Base-by-base conservation (phyloP, 2,797 vertebrate genomes). In the Eulemur rubriventer region DNA sequence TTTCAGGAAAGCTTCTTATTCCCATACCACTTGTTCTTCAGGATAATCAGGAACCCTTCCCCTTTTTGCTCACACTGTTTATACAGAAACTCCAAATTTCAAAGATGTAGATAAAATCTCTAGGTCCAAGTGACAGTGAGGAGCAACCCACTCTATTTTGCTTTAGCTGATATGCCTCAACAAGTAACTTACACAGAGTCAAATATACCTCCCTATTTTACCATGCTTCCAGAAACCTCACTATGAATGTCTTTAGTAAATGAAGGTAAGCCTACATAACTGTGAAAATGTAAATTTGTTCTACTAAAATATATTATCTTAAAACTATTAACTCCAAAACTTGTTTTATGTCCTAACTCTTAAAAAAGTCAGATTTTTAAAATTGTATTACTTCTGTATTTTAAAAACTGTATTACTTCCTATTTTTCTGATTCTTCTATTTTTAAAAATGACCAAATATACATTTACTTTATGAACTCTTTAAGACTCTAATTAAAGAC, bases 271-370 rank as follows among this genome's bases (percentile, higher is more conserved):
- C 4, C 50, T 86, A 75, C 48, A 61, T 55, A 82, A 86, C 63
- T 80, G 33, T 63, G 69, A 95, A 93, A 89, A 94, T 81, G 24
- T 69, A 81, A 65, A 80, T 55, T 52, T 91, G 43, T 86, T 78
- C 57, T 93, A 67, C 46, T 48, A 86, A 93, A 85, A 92, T 9
- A 72, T 38, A 92, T 26, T 72, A 85, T n/a, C 43, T 93, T 81
- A 95, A 81, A 83, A 85, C 33, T 73, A 93, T 80, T 52, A 80
- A 92, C 65, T 87, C 20, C 33, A 57, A 95, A 92, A 88, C 20
- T 91, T 33, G 86, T 91, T 63, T 10, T 33, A 92, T 35, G 82
- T 93, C 69, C 26, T 88, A 79, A 85, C 13, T 82, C 52, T 95
- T n/a, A 67, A 91, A 95, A 61, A 67, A 43, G 11, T 7, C 20